Evolutionary conservation across 2,797 vertebrate genomes (phyloP).

Genomic region (Diplodus puntazzo): DNA sequence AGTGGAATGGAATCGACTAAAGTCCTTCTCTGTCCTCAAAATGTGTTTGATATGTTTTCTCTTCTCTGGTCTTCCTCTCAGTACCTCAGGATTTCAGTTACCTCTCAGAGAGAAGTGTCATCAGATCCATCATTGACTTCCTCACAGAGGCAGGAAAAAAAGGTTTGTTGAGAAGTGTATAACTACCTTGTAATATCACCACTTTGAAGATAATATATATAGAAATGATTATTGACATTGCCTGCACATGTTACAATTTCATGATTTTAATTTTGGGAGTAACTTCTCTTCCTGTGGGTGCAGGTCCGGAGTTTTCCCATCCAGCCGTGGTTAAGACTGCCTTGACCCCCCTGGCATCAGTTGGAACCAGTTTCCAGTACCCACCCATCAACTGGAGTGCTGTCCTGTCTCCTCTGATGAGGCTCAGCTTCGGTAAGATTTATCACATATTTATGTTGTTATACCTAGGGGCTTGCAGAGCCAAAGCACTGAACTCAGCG

Average conservation of each 20-base stretch:
- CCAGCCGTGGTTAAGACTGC: constrained; percentile 85
- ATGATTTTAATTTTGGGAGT: background rate
- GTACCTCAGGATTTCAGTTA: constrained; percentile 96
- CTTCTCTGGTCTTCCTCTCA: constrained; percentile 71
- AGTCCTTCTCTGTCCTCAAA: background rate
- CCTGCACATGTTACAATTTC: background rate
- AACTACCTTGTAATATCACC: background rate
- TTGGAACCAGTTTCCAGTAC: constrained; percentile 89
- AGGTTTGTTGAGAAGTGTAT: constrained; percentile 81
- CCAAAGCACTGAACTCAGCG: background rate
- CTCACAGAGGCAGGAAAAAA: constrained; percentile 91
- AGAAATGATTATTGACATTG: background rate
- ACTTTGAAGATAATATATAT: too few relatives aligned
- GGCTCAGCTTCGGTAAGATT: constrained; percentile 82
- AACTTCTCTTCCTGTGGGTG: background rate
- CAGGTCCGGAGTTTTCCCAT: constrained; percentile 89
- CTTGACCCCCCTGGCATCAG: constrained; percentile 85
- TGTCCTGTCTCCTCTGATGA: constrained; percentile 93
- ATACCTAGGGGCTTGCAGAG: background rate
- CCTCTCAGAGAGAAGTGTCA: constrained; percentile 92
- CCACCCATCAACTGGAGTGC: constrained; percentile 95
- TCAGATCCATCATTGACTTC: constrained; percentile 89
- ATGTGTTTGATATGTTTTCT: background rate
- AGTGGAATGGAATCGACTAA: too few relatives aligned
- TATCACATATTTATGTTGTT: background rate